Percentiles rank a stretch among this genome's conserved stretches.
These are phyloP conservation scores for Tauraco erythrolophus DNA, from an alignment of 2,113 vertebrate genomes.

Conservation along the genomic window DNA sequence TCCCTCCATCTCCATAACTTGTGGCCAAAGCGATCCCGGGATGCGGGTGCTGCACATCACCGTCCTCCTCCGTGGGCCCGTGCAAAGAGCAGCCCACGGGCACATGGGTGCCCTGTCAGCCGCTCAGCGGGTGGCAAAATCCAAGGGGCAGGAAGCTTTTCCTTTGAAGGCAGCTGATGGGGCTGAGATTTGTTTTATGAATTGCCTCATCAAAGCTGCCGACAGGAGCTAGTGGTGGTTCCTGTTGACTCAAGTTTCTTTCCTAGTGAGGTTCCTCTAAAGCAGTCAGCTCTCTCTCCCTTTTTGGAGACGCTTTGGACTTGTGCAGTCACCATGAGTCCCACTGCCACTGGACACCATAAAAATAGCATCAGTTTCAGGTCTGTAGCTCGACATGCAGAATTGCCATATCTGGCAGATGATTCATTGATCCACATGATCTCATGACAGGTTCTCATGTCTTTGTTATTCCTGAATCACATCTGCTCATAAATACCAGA, in stretches of 20 bases:
- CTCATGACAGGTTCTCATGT: neutral
- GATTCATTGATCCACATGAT: neutral
- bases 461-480: slow-evolving; percentile 23
- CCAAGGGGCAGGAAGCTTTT: neutral
- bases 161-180: neutral
- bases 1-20: neutral
- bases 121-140: neutral
- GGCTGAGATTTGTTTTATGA: neutral
- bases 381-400: accelerated
- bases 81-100: neutral
- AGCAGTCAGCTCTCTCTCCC: neutral
- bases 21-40: neutral
- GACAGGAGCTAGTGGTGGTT: neutral
- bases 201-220: neutral
- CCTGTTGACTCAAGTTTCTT: neutral
- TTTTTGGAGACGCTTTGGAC: neutral
- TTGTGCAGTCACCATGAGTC: accelerated
- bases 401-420: neutral
- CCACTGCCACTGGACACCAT: neutral
- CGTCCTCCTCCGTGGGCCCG: accelerated
- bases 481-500: slow-evolving; percentile 30
- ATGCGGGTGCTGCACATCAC: neutral
- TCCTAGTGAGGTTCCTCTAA: neutral
- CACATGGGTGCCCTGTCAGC: neutral
- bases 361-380: neutral